A percentile compares a stretch with the other conserved stretches of the same genome.
phyloP scores from a whole-genome alignment of 1,140 invertebrate species.

The Oncopodura yosiiana region DNA sequence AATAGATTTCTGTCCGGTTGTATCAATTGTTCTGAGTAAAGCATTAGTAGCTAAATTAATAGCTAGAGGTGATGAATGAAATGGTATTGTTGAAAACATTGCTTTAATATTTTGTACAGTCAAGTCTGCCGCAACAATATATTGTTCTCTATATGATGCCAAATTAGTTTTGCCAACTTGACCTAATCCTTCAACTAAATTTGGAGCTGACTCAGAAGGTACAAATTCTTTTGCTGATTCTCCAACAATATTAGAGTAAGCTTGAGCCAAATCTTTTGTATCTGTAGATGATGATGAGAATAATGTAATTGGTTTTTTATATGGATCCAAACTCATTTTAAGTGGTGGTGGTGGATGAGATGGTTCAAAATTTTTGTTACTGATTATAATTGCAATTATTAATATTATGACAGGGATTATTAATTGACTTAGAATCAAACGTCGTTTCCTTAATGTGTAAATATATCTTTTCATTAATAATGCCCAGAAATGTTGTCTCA shows the following conservation, averaged over 20 bases:
- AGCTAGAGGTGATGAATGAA: slow-evolving; percentile 56
- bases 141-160: slow-evolving; percentile 23
- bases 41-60: slow-evolving; percentile 50
- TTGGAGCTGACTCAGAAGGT: no score
- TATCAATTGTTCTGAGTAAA: slow-evolving; percentile 41
- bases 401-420: slow-evolving; percentile 23
- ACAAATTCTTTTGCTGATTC: slow-evolving; percentile 8
- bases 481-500: slow-evolving; percentile 22
- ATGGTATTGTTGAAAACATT: slow-evolving; percentile 48
- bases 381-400: slow-evolving; percentile 19
- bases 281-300: slow-evolving; percentile 4
- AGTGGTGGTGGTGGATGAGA: slow-evolving; percentile 2
- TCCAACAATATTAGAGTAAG: slow-evolving; percentile 13
- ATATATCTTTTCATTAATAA: slow-evolving; percentile 24
- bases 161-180: slow-evolving; percentile 16
- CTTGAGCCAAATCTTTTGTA: slow-evolving; percentile 2
- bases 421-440: slow-evolving; percentile 25
- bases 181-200: slow-evolving; percentile 8
- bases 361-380: slow-evolving; percentile 17
- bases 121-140: slow-evolving; percentile 30
- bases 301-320: slow-evolving; percentile 26
- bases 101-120: slow-evolving; percentile 16
- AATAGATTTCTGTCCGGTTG: slow-evolving; percentile 46
- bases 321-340: slow-evolving; percentile 14
- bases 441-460: slow-evolving; percentile 27